Percentiles rank a stretch among this genome's conserved stretches.
Evolutionary conservation across 2,113 vertebrate genomes (phyloP).

Genomic region (Orientallactaga bullata): DNA sequence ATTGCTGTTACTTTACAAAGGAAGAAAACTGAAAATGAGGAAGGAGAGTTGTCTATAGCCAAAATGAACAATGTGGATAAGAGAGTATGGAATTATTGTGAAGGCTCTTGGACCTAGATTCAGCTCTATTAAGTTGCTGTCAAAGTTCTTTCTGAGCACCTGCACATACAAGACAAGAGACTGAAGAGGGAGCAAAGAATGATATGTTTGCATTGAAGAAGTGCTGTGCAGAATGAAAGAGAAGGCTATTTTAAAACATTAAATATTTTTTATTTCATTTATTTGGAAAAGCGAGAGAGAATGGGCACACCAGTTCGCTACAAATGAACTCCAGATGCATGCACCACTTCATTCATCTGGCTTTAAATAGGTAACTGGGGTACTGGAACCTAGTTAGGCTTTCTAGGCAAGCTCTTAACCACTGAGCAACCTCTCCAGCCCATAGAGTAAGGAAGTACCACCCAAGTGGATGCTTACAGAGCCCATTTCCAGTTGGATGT

Average conservation of each 20-base stretch:
- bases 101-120: neutral
- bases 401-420: no score
- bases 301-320: no score
- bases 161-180: neutral
- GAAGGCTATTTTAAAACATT: no score
- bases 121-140: neutral
- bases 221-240: no score
- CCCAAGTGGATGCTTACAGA: neutral
- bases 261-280: no score
- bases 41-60: neutral
- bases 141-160: neutral
- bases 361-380: no score
- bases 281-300: no score
- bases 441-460: neutral
- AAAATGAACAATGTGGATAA: no score
- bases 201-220: neutral
- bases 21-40: neutral
- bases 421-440: no score
- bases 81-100: neutral
- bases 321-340: no score
- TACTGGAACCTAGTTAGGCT: no score
- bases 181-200: neutral
- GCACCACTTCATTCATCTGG: no score
- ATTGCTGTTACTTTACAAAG: neutral
- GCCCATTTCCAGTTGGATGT: neutral